These are phyloP conservation scores for Melanchra persicariae DNA, from an alignment of 2,888 invertebrate genomes.

Conservation along the genomic window DNA sequence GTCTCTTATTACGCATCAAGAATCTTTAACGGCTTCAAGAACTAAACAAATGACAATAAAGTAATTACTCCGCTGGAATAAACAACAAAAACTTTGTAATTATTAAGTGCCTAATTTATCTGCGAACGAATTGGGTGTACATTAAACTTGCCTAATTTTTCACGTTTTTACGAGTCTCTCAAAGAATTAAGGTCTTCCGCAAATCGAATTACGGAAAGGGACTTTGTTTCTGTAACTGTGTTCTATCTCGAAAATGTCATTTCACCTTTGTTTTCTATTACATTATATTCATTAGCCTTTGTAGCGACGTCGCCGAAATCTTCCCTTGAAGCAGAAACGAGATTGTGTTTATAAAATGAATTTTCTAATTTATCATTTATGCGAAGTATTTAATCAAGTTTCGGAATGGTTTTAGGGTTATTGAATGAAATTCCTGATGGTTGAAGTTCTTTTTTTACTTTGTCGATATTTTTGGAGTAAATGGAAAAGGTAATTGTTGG, in stretches of 20 bases:
- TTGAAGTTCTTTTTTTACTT: slow-evolving; percentile 20
- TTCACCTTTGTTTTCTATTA: slow-evolving; percentile 71
- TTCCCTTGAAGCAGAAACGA: slow-evolving; percentile 52
- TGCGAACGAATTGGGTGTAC: slow-evolving; percentile 26
- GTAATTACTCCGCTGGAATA: slow-evolving; percentile 33
- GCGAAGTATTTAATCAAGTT: slow-evolving; percentile 59
- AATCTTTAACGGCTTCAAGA: slow-evolving; percentile 21
- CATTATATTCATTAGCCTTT: slow-evolving; percentile 71
- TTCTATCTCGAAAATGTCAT: slow-evolving; percentile 61
- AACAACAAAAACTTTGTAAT: slow-evolving; percentile 43
- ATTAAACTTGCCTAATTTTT: slow-evolving; percentile 45
- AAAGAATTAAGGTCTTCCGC: slow-evolving; percentile 44
- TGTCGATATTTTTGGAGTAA: not conserved
- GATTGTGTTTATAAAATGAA: slow-evolving; percentile 48
- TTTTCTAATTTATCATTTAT: slow-evolving; percentile 55
- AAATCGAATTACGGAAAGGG: slow-evolving; percentile 60
- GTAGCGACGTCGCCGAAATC: slow-evolving; percentile 57
- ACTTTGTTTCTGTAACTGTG: slow-evolving; percentile 57
- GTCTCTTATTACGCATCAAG: slow-evolving; percentile 30
- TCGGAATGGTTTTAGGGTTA: slow-evolving; percentile 31
- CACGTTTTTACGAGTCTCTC: slow-evolving; percentile 36
- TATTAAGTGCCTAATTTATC: slow-evolving; percentile 51
- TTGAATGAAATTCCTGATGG: slow-evolving; percentile 43
- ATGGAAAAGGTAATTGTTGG: not conserved
- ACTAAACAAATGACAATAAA: slow-evolving; percentile 44